Conservation (phyloP, 2,113 vertebrate genomes). For the Xiphorhynchus elegans region DNA sequence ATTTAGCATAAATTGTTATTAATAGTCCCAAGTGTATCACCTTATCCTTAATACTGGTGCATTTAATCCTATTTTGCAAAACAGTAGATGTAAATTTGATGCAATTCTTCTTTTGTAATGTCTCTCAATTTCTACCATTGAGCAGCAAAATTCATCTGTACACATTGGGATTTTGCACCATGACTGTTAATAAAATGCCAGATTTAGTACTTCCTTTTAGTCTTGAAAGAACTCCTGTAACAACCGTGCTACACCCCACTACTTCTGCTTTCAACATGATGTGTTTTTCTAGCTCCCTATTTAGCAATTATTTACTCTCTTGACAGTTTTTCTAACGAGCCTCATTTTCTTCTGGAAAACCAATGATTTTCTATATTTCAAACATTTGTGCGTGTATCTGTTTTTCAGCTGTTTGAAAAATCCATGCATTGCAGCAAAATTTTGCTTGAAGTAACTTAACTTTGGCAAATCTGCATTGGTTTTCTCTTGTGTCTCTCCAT, state of each 20-base stretch:
- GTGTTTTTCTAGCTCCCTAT: background rate
- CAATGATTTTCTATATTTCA: background rate
- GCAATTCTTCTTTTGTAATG: background rate
- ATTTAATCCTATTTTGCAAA: background rate
- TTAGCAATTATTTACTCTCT: background rate
- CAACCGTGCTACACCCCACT: background rate
- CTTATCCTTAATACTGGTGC: background rate
- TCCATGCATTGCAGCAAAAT: background rate
- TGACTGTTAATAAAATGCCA: background rate
- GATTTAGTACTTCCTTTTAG: background rate
- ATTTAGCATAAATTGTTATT: background rate
- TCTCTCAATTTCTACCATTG: background rate
- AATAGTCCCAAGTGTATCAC: background rate
- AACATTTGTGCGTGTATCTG: rapidly evolving
- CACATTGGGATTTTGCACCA: background rate
- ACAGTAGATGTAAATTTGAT: background rate
- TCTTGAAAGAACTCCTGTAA: background rate
- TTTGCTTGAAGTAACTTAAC: background rate
- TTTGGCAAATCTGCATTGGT: background rate
- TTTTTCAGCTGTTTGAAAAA: background rate
- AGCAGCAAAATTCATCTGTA: background rate
- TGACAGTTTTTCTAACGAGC: background rate
- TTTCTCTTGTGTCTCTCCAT: background rate
- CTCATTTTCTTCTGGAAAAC: background rate
- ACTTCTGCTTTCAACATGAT: background rate